Percentiles rank a stretch among this genome's conserved stretches.
Evolutionary conservation across 2,888 invertebrate genomes (phyloP).

Genomic region (Flexamia atlantica): DNA sequence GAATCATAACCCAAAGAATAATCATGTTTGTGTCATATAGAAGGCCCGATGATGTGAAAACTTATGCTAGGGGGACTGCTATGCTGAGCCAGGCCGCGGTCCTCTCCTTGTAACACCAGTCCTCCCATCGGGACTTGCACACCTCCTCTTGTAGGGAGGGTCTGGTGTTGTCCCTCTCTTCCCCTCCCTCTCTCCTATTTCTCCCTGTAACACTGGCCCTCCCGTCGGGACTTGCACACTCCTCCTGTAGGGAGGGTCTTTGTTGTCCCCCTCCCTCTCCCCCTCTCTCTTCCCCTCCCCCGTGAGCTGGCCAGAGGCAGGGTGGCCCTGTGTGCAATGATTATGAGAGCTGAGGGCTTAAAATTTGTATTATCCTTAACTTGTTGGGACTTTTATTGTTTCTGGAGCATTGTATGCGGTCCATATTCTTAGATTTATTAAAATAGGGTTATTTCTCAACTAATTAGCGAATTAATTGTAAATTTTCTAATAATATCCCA

Average conservation of each 20-base stretch:
- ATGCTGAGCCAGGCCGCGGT: background rate
- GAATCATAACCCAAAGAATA: too few relatives aligned
- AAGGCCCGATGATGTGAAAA: slow-evolving; percentile 18
- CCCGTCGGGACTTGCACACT: too few relatives aligned
- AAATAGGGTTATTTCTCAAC: too few relatives aligned
- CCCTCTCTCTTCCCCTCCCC: background rate
- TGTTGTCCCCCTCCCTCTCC: background rate
- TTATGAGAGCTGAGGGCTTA: slow-evolving; percentile 56
- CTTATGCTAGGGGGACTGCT: background rate
- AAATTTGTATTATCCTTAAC: too few relatives aligned
- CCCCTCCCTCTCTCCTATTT: background rate
- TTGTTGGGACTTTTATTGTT: too few relatives aligned
- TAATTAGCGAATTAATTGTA: too few relatives aligned
- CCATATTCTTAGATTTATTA: too few relatives aligned
- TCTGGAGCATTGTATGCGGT: too few relatives aligned
- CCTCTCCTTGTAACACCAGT: background rate
- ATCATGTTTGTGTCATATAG: too few relatives aligned
- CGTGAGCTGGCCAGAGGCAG: slow-evolving; percentile 27
- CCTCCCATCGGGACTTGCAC: too few relatives aligned
- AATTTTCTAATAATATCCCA: too few relatives aligned
- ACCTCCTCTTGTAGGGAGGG: background rate
- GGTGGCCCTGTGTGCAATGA: slow-evolving; percentile 55
- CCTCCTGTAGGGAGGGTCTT: background rate
- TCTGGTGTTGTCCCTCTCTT: background rate
- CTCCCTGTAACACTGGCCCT: background rate